Base-by-base conservation (phyloP, 2,113 vertebrate genomes). In the Megaceryle maxima region DNA sequence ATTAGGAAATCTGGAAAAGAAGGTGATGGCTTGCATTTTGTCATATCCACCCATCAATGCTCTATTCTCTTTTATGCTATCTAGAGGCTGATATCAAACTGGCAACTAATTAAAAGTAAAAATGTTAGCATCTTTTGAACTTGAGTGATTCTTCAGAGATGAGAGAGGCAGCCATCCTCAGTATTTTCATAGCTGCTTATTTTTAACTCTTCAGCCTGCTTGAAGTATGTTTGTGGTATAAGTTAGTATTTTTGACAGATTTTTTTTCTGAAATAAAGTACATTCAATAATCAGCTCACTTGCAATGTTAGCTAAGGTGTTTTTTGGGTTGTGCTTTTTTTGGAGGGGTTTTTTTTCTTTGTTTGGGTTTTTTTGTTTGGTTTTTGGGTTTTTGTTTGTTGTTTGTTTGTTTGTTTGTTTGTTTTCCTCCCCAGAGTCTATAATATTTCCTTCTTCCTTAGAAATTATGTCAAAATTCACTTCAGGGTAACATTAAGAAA, bases 61-160 rank as follows among this genome's bases (percentile, higher is more conserved):
- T 67, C 37, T 68, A 14, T 78, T 96, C 64, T 35, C 87, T 97
- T 98, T 97, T 85, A 94, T 97, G 90, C 57, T 96, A 4, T 91
- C 70, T 86, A 35, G 68, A 93, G 76, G 79, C 78, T 95, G 95
- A 96, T 94, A 95, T 98, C 69, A 90, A 97, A 98, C 98, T 96
- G 82, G 84, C 92, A 97, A 83, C 95, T 97, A 98, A 98, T 98
- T 98, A 97, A 96, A 97, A 91, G 91, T 56, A 91, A 95, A 95
- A 94, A 94, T 68, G 44, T 83, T 95, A 66, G 41, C 64, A 25
- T 95, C 90, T 92, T 98, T 98, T 97, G 94, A 97, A 97, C 92
- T 64, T 39, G 43, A 92, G 25, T 82, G 83, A 59, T 92, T 69
- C 62, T 93, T 97, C 92, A 88, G 92, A 97, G 94, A 96, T 95